These are phyloP conservation scores for Tetragnatha versicolor DNA, from an alignment of 1,140 invertebrate genomes.

Conservation along the genomic window DNA sequence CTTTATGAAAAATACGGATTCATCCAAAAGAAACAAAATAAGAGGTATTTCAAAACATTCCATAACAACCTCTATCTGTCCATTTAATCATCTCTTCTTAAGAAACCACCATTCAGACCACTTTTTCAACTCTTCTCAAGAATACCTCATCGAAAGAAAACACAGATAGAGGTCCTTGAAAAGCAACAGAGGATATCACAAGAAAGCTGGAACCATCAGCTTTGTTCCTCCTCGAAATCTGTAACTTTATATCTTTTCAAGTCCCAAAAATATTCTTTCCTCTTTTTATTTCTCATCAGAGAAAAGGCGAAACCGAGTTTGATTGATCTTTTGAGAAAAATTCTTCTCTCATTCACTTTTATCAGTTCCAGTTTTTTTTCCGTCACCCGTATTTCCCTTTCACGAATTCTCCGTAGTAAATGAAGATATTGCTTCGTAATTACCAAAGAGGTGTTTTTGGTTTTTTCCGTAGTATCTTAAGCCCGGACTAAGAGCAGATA, in stretches of 20 bases:
- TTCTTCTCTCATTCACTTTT: neutral
- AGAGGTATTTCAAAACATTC: no score
- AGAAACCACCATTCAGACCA: no score
- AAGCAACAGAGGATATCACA: no score
- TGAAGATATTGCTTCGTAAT: constrained; percentile 4
- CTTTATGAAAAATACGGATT: no score
- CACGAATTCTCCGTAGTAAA: neutral
- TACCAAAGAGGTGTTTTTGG: neutral
- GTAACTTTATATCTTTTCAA: neutral
- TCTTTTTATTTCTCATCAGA: neutral
- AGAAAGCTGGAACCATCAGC: no score
- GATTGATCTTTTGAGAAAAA: neutral
- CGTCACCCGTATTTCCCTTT: neutral
- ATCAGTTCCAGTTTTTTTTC: constrained; percentile 2
- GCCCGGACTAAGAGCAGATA: neutral
- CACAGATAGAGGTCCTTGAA: no score
- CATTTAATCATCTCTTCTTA: no score
- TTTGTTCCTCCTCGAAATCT: neutral
- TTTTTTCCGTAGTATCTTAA: neutral
- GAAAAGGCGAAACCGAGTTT: neutral
- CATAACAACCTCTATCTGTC: no score
- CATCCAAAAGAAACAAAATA: no score
- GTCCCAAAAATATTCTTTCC: no score
- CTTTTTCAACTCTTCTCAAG: no score
- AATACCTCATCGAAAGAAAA: no score